Conservation (phyloP, 2,113 vertebrate genomes). For the Cyprinus carpio region DNA sequence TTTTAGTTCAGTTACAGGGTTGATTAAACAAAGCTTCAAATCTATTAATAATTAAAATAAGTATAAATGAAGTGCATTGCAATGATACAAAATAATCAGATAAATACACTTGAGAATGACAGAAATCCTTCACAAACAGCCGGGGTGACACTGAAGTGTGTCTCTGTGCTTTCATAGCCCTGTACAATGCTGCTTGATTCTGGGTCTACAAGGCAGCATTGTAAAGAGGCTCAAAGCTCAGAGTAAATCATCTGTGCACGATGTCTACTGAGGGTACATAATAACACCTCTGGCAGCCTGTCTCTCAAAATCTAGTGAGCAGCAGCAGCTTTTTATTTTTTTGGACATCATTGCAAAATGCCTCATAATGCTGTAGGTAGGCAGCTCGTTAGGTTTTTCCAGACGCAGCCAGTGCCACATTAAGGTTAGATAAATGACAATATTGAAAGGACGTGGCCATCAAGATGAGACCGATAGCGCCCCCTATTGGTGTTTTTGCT, state of each 20-base stretch:
- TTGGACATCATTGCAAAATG: neutral
- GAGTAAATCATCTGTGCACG: conserved; percentile 60
- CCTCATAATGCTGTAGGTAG: neutral
- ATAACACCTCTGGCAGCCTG: neutral
- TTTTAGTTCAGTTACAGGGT: conserved; percentile 14
- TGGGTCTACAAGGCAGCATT: conserved; percentile 81
- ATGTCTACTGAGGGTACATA: neutral
- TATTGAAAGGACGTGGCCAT: neutral
- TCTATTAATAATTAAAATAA: conserved; percentile 3
- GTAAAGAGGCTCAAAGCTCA: conserved; percentile 81
- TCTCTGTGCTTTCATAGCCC: conserved; percentile 75
- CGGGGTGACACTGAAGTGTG: conserved; percentile 50
- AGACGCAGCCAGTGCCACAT: conserved; percentile 10
- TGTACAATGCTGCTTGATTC: conserved; percentile 70
- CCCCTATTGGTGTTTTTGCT: conserved; percentile 23
- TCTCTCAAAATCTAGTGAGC: neutral
- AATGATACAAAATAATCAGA: conserved; percentile 12
- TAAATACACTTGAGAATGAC: conserved; percentile 31
- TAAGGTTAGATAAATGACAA: neutral
- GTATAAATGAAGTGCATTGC: neutral
- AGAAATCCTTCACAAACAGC: conserved; percentile 38
- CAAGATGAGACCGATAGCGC: conserved; percentile 38
- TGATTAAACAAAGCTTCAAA: conserved; percentile 2
- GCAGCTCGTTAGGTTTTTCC: conserved; percentile 1
- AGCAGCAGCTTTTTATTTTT: neutral